Conservation (phyloP, 1,140 invertebrate genomes). For the Drosophila repleta region DNA sequence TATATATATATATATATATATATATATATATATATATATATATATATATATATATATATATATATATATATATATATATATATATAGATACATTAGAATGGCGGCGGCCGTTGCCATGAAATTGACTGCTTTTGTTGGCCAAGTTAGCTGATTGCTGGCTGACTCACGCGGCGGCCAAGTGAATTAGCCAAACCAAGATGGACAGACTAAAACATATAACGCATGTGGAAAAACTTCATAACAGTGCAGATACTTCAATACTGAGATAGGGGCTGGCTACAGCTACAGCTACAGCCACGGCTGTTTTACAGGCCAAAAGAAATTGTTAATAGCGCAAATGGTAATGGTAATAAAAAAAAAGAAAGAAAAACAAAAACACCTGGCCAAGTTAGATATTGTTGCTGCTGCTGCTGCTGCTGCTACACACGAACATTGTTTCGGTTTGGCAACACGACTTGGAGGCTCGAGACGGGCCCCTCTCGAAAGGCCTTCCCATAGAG, state of each 20-base stretch:
- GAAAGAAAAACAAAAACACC: slow-evolving; percentile 57
- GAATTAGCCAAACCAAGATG: slow-evolving; percentile 13
- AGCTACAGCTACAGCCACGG: no score
- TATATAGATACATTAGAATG: slow-evolving; percentile 67
- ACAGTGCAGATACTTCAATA: slow-evolving; percentile 49
- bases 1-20: slow-evolving; percentile 41
- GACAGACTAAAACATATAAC: slow-evolving; percentile 8
- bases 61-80: slow-evolving; percentile 58
- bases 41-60: no score
- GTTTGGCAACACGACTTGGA: slow-evolving; percentile 52
- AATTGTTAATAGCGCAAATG: slow-evolving; percentile 76
- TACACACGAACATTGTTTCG: slow-evolving; percentile 65
- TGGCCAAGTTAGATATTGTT: slow-evolving; percentile 55
- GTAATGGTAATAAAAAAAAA: slow-evolving; percentile 52
- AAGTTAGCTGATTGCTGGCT: slow-evolving; percentile 25
- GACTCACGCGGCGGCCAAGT: slow-evolving; percentile 2
- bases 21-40: slow-evolving; percentile 55
- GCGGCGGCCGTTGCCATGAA: slow-evolving; percentile 60
- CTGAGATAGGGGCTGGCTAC: neutral
- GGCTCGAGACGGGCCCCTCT: slow-evolving; percentile 27
- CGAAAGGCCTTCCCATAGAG: slow-evolving; percentile 23
- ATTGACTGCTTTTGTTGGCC: slow-evolving; percentile 74
- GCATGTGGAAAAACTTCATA: slow-evolving; percentile 54
- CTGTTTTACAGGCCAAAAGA: slow-evolving; percentile 64
- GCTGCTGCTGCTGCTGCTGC: slow-evolving; percentile 7